Evolutionary conservation across 2,888 invertebrate genomes (phyloP).

Genomic region (Lamellibrachia columna): DNA sequence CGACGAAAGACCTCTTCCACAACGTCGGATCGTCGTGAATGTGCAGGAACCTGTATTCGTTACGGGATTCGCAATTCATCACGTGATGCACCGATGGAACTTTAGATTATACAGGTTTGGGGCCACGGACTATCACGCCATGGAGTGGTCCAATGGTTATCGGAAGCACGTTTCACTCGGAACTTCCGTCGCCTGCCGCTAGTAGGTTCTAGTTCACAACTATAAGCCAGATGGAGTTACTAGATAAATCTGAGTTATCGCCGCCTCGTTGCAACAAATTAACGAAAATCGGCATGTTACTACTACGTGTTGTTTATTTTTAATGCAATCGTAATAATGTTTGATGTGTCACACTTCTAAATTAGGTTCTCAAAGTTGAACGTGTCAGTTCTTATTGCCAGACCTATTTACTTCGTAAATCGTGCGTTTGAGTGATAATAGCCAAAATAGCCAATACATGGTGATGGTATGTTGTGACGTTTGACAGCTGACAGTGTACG

Average conservation of each 20-base stretch:
- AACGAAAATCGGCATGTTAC: neutral
- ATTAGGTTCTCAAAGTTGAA: neutral
- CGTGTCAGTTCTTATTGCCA: neutral
- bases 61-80: neutral
- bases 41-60: neutral
- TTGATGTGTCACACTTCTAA: neutral
- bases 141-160: constrained; percentile 12
- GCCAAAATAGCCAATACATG: neutral
- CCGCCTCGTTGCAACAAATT: neutral
- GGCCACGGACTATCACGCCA: constrained; percentile 11
- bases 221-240: neutral
- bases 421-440: neutral
- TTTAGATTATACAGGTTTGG: neutral
- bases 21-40: neutral
- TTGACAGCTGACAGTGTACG: neutral
- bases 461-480: neutral
- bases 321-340: neutral
- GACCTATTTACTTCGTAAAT: neutral
- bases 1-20: neutral
- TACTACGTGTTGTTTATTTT: neutral
- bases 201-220: neutral
- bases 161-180: constrained; percentile 3
- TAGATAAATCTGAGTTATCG: neutral
- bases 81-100: neutral
- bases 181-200: neutral